A percentile compares a stretch with the other conserved stretches of the same genome.
phyloP scores from a whole-genome alignment of 2,797 vertebrate species.

The Dipus sagitta region DNA sequence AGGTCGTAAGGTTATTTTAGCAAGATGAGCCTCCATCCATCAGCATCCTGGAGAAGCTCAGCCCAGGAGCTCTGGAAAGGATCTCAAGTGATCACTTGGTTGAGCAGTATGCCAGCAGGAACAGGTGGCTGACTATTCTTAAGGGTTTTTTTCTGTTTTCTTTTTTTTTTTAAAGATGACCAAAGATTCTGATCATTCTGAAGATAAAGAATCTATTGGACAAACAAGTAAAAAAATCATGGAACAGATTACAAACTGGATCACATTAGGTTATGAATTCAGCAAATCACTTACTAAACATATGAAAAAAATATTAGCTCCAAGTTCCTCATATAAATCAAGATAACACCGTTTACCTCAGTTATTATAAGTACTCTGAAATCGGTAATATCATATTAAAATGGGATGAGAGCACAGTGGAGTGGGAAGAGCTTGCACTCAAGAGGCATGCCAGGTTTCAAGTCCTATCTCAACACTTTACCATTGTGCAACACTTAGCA shows the following conservation, averaged over 20 bases:
- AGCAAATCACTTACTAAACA: slow-evolving; percentile 48
- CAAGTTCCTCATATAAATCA: slow-evolving; percentile 9
- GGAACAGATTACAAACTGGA: slow-evolving; percentile 17
- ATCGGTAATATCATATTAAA: neutral
- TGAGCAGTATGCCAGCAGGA: slow-evolving; percentile 61
- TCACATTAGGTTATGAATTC: slow-evolving; percentile 1
- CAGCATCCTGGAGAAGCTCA: slow-evolving; percentile 55
- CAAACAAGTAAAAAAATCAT: slow-evolving; percentile 22
- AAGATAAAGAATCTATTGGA: slow-evolving; percentile 37
- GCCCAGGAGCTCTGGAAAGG: slow-evolving; percentile 46
- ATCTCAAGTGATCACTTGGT: slow-evolving; percentile 65
- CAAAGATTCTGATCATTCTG: slow-evolving; percentile 45
- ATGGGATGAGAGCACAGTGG: neutral
- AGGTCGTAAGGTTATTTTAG: slow-evolving; percentile 71
- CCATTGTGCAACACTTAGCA: neutral
- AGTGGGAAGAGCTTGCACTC: neutral
- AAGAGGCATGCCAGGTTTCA: neutral
- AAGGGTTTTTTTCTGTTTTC: slow-evolving; percentile 20
- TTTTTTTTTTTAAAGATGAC: slow-evolving; percentile 60
- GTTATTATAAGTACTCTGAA: slow-evolving; percentile 38
- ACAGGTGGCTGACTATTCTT: slow-evolving; percentile 72
- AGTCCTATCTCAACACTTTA: slow-evolving; percentile 22
- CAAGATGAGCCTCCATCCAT: slow-evolving; percentile 59
- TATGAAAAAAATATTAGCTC: slow-evolving; percentile 29
- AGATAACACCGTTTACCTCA: slow-evolving; percentile 28